A percentile compares a stretch with the other conserved stretches of the same genome.
phyloP scores from a whole-genome alignment of 2,888 invertebrate species.

The Exocentrus adspersus region DNA sequence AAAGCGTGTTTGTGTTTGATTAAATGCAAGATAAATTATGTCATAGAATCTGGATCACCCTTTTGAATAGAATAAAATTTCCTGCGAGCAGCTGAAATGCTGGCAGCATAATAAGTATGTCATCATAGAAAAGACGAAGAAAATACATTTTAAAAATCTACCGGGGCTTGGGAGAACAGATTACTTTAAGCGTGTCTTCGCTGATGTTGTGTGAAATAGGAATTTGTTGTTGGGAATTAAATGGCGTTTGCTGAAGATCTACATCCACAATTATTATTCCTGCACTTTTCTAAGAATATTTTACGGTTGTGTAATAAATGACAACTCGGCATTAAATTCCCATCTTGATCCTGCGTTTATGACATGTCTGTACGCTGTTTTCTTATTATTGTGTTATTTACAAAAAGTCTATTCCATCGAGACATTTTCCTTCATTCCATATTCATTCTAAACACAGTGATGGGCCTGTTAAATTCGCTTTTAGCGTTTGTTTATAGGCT shows the following conservation, averaged over 20 bases:
- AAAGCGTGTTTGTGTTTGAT: background rate
- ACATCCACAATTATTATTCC: no score
- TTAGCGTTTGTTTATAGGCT: background rate
- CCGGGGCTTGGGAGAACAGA: background rate
- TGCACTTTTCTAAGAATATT: no score
- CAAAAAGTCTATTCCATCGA: no score
- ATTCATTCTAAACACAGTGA: background rate
- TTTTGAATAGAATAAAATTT: constrained; percentile 8
- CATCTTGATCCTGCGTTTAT: no score
- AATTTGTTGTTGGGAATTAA: constrained; percentile 1
- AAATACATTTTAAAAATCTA: constrained; percentile 10
- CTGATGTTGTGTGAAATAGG: background rate
- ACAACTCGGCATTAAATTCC: no score
- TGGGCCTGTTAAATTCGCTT: background rate
- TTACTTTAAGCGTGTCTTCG: background rate
- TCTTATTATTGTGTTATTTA: no score
- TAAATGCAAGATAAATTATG: background rate
- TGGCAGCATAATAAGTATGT: constrained; percentile 2
- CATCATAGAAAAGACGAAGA: background rate
- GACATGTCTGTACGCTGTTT: no score
- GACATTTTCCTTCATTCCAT: no score
- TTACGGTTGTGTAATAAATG: no score
- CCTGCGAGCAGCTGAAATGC: background rate
- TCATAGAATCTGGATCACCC: background rate
- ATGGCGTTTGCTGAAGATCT: background rate